phyloP scores from a whole-genome alignment of 2,888 invertebrate species.

The Rotaria sp. region DNA sequence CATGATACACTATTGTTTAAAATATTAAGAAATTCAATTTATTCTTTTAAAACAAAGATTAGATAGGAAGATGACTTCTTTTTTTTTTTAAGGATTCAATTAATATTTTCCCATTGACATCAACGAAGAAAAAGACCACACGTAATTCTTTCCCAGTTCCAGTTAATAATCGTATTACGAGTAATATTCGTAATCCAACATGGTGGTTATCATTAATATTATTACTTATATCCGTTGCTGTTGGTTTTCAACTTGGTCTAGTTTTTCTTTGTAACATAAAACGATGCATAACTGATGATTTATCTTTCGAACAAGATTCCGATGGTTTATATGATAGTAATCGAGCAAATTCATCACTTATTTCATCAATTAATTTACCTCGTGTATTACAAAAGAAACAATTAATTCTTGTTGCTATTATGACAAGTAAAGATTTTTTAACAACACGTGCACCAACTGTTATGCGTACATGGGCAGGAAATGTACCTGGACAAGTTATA shows the following conservation, averaged over 20 bases:
- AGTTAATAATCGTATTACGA: not conserved
- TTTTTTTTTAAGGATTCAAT: not conserved
- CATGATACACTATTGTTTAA: no score
- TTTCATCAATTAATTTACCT: not conserved
- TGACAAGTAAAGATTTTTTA: conserved; percentile 89
- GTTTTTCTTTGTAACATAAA: not conserved
- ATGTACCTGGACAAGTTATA: conserved; percentile 46
- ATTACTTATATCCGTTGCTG: not conserved
- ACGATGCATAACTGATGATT: not conserved
- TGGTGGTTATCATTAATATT: conserved; percentile 18
- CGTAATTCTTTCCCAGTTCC: not conserved
- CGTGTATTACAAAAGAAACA: conserved; percentile 39
- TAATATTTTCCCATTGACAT: not conserved
- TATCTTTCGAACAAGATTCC: no score
- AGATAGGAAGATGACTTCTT: no score
- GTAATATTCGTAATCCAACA: conserved; percentile 15
- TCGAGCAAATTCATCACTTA: not conserved
- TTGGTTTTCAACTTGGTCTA: conserved; percentile 22
- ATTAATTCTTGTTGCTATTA: conserved; percentile 75
- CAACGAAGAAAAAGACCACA: not conserved
- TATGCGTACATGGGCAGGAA: conserved; percentile 80
- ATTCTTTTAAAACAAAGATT: not conserved
- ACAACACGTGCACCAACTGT: conserved; percentile 79
- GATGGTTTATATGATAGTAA: not conserved
- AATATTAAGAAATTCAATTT: no score